Evolutionary conservation across 1,140 invertebrate species (phyloP), one percentile per base, ranked within the genome.

Genomic region (Apis florea): DNA sequence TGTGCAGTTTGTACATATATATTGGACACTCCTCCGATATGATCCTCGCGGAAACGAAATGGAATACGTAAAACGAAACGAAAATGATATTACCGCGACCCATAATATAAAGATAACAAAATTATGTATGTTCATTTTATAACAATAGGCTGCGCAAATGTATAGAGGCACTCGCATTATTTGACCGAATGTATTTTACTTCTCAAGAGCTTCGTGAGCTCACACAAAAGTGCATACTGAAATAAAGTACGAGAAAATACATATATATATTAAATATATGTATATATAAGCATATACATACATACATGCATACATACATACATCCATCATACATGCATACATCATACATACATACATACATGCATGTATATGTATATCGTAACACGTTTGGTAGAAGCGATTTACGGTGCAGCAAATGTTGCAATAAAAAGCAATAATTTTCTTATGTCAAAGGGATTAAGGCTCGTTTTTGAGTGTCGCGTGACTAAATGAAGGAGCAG

Each of bases 401-500:
- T 19, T 85, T 76, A 56, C 47, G 64, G 67, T 67, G 59, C 71
- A 69, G 68, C 54, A 56, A 75, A 77, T 31, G 49, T 77, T 61
- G 70, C 72, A 10, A 69, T 72, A 68, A 83, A 86, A 83, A 73
- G 75, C 59, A 72, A 73, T 24, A 24, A 15, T 49, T 68, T 53
- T 81, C 56, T 82, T 75, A 56, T 51, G 15, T 49, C 59, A 15
- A 51, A 15, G 51, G 40, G 53, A 49, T 59, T 24, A 56, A 81
- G 63, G 17, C 17, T 68, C 19, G 49, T 63, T 49, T n/a, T 70
- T 66, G 21, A 71, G n/a, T 72, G 24, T 63, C 26, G 59, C 26
- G n/a, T 59, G 64, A 82, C 54, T 68, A 82, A 86, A 87, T 19
- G 59, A 78, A 72, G 69, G 67, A 63, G 82, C 82, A 77, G 58